Evolutionary conservation across 2,797 vertebrate species (phyloP).

Genomic region (Loriculus beryllinus): DNA sequence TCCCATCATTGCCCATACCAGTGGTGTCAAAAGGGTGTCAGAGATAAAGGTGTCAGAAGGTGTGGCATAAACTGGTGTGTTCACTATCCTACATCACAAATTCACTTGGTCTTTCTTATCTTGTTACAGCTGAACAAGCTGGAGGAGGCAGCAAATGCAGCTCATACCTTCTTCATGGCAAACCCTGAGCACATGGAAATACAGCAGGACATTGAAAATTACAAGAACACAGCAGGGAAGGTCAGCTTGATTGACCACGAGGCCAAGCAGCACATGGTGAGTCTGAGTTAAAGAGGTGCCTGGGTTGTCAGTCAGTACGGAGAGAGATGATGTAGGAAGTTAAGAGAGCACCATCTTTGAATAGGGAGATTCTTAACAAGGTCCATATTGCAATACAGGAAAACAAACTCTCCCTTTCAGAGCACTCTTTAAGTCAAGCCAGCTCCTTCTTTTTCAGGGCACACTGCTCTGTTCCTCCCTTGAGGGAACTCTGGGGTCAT

Average conservation of each 20-base stretch:
- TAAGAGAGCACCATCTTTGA: neutral
- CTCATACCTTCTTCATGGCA: slow-evolving; percentile 95
- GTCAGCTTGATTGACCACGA: slow-evolving; percentile 85
- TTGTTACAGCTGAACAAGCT: slow-evolving; percentile 83
- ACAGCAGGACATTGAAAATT: slow-evolving; percentile 88
- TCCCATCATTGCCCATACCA: neutral
- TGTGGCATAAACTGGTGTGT: neutral
- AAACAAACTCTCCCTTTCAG: neutral
- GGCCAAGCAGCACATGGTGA: slow-evolving; percentile 87
- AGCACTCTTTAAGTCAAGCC: neutral
- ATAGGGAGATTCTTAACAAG: neutral
- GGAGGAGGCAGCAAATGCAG: slow-evolving; percentile 89
- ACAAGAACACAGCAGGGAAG: slow-evolving; percentile 79
- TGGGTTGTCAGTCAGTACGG: neutral
- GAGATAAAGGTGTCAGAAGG: neutral
- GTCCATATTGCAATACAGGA: neutral
- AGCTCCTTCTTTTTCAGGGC: neutral
- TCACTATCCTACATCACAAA: neutral
- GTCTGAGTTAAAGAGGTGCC: neutral
- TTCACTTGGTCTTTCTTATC: neutral
- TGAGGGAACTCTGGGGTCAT: neutral
- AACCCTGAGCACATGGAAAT: slow-evolving; percentile 97
- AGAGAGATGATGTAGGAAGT: neutral
- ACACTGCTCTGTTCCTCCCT: neutral
- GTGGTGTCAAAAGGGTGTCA: neutral